Evolutionary conservation across 2,888 invertebrate genomes (phyloP).

Genomic region (Cremastobaeus sp.): DNA sequence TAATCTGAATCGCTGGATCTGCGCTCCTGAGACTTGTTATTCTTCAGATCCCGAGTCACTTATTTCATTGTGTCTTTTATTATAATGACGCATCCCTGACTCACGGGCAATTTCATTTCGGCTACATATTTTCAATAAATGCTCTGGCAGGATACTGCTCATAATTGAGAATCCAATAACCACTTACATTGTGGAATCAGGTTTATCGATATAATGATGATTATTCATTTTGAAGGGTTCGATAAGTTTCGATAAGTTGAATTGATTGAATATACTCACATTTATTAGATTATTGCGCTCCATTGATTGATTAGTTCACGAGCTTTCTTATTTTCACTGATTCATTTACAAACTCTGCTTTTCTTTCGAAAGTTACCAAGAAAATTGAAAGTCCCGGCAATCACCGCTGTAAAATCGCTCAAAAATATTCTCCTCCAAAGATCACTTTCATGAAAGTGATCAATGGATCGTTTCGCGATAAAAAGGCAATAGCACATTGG

Average conservation of each 20-base stretch:
- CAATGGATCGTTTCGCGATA: too few species aligned
- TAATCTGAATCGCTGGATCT: constrained; percentile 3
- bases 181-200: constrained; percentile 39
- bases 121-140: constrained; percentile 42
- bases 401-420: too few species aligned
- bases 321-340: too few species aligned
- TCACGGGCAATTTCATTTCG: constrained; percentile 31
- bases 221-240: constrained; percentile 22
- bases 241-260: constrained; percentile 17
- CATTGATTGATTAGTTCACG: constrained; percentile 3
- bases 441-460: too few species aligned
- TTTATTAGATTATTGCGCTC: constrained; percentile 10
- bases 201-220: constrained; percentile 49
- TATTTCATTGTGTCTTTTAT: constrained; percentile 37
- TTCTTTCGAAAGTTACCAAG: too few species aligned
- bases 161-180: constrained; percentile 42
- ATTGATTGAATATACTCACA: constrained; percentile 20
- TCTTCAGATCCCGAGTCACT: constrained; percentile 11
- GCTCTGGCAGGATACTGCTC: constrained; percentile 34
- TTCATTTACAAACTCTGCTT: too few species aligned
- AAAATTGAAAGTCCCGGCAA: too few species aligned
- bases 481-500: too few species aligned
- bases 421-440: too few species aligned
- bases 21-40: constrained; percentile 8
- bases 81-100: constrained; percentile 27